Conservation (phyloP, 2,888 invertebrate genomes). For the Campoplex capitator region DNA sequence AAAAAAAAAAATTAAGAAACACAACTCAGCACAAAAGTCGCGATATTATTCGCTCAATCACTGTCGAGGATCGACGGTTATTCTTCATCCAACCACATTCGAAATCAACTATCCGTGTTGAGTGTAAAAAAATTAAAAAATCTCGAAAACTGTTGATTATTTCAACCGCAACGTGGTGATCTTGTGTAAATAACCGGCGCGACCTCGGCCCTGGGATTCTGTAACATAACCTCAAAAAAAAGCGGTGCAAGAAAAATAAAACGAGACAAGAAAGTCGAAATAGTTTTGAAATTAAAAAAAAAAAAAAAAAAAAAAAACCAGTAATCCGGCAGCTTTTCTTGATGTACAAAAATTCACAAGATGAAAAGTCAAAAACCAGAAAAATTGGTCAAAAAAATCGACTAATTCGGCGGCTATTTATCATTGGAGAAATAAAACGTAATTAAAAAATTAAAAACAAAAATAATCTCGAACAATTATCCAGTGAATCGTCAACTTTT, state of each 20-base stretch:
- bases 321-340: neutral
- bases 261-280: neutral
- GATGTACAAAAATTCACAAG: neutral
- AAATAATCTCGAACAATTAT: neutral
- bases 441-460: neutral
- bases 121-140: neutral
- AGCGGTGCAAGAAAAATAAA: neutral
- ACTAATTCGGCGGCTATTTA: neutral
- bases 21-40: neutral
- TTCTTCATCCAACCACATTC: neutral
- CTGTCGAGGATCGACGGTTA: neutral
- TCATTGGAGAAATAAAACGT: neutral
- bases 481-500: neutral
- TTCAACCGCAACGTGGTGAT: neutral
- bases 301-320: neutral
- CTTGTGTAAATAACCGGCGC: conserved; percentile 50
- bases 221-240: conserved; percentile 18
- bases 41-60: neutral
- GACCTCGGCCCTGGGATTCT: neutral
- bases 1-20: neutral
- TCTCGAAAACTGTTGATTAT: neutral
- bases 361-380: neutral
- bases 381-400: neutral
- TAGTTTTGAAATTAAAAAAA: neutral
- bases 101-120: neutral